These are phyloP conservation scores for Hermaeophaga mercurialis DNA, from an alignment of 2,888 invertebrate genomes.

Conservation along the genomic window DNA sequence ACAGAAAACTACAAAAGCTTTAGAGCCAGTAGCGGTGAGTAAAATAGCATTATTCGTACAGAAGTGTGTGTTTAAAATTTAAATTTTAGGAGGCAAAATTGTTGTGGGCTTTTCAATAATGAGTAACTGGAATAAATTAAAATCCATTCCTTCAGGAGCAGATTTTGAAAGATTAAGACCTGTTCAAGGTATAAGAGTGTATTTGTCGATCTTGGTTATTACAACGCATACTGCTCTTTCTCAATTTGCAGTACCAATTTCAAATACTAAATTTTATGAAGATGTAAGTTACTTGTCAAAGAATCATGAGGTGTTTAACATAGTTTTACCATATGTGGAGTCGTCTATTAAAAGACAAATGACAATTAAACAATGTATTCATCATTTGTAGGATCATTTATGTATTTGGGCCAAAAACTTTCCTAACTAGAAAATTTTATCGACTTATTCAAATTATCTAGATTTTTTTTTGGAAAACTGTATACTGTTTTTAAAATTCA, in stretches of 20 bases:
- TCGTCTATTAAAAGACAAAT: too few relatives aligned
- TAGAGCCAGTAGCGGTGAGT: constrained; percentile 18
- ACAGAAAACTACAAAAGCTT: constrained; percentile 13
- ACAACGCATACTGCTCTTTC: constrained; percentile 23
- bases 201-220: constrained; percentile 31
- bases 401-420: too few relatives aligned
- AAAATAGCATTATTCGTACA: too few relatives aligned
- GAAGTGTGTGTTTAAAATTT: too few relatives aligned
- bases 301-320: too few relatives aligned
- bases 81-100: constrained; percentile 34
- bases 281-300: too few relatives aligned
- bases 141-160: constrained; percentile 18
- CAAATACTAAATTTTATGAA: constrained; percentile 31
- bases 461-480: too few relatives aligned
- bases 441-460: too few relatives aligned
- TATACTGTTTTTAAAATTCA: too few relatives aligned
- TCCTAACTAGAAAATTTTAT: too few relatives aligned
- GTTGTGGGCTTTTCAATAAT: constrained; percentile 40
- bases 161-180: constrained; percentile 28
- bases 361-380: background rate
- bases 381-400: constrained; percentile 12
- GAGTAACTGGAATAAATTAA: constrained; percentile 38
- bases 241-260: constrained; percentile 26
- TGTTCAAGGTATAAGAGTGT: constrained; percentile 34
- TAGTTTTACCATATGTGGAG: too few relatives aligned